Conservation (phyloP, 2,888 invertebrate species). For the Troides aeacus region DNA sequence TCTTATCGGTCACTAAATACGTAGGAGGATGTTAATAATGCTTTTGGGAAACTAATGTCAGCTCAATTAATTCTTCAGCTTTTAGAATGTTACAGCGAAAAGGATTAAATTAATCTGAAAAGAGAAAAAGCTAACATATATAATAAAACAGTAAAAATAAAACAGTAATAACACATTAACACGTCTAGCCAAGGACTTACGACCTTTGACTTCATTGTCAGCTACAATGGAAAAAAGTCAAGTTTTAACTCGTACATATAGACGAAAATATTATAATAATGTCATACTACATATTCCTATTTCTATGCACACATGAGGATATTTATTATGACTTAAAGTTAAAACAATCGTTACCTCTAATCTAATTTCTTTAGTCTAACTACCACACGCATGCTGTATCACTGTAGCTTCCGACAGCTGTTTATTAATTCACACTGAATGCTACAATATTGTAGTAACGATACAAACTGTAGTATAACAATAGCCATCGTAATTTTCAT, state of each 20-base stretch:
- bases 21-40: background rate
- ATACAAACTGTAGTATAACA: slow-evolving; percentile 26
- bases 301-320: no score
- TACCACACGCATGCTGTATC: slow-evolving; percentile 2
- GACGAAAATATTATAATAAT: no score
- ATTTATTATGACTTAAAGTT: background rate
- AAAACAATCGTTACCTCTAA: background rate
- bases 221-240: no score
- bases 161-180: no score
- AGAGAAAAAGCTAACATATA: no score
- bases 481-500: slow-evolving; percentile 39
- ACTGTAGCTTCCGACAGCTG: background rate
- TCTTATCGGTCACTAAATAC: slow-evolving; percentile 10
- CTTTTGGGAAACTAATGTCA: background rate
- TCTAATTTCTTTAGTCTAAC: slow-evolving; percentile 2
- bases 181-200: no score
- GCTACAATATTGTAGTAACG: slow-evolving; percentile 13
- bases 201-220: no score
- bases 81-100: background rate
- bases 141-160: no score
- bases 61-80: background rate
- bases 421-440: background rate
- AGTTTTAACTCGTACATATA: no score
- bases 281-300: no score
- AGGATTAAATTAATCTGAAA: no score